phyloP scores from a whole-genome alignment of 2,888 invertebrate species.

The Antitype chi region DNA sequence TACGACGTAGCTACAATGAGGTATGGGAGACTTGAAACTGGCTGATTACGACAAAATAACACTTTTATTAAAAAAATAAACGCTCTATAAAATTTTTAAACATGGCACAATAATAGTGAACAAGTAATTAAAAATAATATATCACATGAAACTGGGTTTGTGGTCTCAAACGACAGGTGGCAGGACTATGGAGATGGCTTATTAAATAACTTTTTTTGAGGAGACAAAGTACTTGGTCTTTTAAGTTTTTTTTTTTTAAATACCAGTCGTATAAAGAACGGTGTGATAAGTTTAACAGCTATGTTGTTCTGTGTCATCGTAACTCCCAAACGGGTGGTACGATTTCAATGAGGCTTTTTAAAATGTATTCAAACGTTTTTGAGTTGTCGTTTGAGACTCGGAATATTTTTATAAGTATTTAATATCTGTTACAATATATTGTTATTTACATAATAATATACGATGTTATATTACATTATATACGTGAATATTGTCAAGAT shows the following conservation, averaged over 20 bases:
- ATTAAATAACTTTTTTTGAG: not conserved
- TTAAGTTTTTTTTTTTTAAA: not conserved
- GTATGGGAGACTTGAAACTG: conserved; percentile 50
- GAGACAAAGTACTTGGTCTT: not conserved
- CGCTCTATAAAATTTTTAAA: conserved; percentile 51
- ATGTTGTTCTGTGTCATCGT: not conserved
- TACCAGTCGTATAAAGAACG: not conserved
- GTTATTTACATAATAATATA: conserved; percentile 70
- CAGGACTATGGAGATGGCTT: conserved; percentile 5
- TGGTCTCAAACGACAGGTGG: conserved; percentile 48
- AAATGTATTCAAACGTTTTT: not conserved
- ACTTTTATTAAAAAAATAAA: conserved; percentile 45
- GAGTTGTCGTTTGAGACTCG: conserved; percentile 30
- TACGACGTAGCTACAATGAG: conserved; percentile 58
- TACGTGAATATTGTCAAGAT: conserved; percentile 81
- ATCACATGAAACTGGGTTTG: conserved; percentile 38
- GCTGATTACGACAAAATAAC: conserved; percentile 44
- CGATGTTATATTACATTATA: conserved; percentile 64
- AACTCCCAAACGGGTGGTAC: not conserved
- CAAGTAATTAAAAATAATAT: conserved; percentile 40
- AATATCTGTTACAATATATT: conserved; percentile 49
- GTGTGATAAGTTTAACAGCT: not conserved
- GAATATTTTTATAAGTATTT: conserved; percentile 21
- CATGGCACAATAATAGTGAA: conserved; percentile 67
- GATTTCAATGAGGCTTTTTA: not conserved